Base-by-base conservation (phyloP, 2,113 vertebrate species). In the Zootoca vivipara region DNA sequence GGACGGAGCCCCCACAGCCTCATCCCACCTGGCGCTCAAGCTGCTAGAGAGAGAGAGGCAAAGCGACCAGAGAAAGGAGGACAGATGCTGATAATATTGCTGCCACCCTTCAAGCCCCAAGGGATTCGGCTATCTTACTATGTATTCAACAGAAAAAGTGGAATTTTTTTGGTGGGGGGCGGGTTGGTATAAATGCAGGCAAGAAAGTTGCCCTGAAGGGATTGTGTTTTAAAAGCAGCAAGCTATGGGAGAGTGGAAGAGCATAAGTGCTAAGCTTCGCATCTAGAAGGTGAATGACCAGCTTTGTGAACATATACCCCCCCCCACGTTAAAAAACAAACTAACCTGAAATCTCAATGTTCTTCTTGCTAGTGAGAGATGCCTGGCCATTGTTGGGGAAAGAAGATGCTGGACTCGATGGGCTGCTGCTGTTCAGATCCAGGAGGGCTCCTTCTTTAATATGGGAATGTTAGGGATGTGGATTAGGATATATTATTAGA, bases 41-140 rank as follows among this genome's bases (percentile, higher is more conserved):
- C 85, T 91, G 90, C 65, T 67, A 38, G 87, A 82, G 58, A 38
- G 87, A 82, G 58, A 87, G 90, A 92, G 89, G 88, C 87, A 85
- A 75, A 91, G 92, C 15, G 1, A 67, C 46, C 40, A 72, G n/a
- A 80, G 78, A 88, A 93, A 94, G 90, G 93, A 92, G 94, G 93
- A 91, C 89, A 91, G 93, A 94, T 93, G 91, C 92, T 85, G 94
- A 95, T 95, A 93, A 94, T 95, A 94, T 94, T 26, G 62, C 91
- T 95, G 89, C 93, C 92, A 85, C 87, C 89, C 90, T 86, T 52
- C 83, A 64, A 28, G 85, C 89, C 93, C 91, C 87, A 10, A 65
- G 89, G 90, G 92, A 91, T 88, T 92, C 69, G 0, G 75, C 91
- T 93, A 95, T 90, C 90, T 74, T 33, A 84, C 91, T 85, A 93